Percentiles rank a stretch among this genome's conserved stretches.
phyloP scores from a whole-genome alignment of 2,797 vertebrate species.

The Sparus aurata region DNA sequence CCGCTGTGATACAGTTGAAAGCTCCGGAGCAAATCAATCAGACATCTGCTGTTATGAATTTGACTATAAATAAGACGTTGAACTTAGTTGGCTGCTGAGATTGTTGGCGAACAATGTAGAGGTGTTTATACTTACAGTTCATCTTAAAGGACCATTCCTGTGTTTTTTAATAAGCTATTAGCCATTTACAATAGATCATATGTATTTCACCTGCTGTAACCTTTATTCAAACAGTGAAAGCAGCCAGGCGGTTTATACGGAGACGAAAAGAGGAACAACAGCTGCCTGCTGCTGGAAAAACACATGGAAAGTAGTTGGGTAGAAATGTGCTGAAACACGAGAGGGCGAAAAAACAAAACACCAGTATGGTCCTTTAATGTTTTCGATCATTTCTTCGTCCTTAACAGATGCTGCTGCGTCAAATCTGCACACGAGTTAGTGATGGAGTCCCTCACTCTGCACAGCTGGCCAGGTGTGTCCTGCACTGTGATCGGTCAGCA shows the following conservation, averaged over 20 bases:
- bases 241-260: background rate
- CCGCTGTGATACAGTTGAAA: background rate
- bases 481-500: background rate
- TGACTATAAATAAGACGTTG: background rate
- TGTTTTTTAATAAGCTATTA: background rate
- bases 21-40: background rate
- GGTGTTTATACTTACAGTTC: background rate
- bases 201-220: background rate
- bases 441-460: background rate
- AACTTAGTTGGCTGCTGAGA: background rate
- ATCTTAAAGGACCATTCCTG: slow-evolving; percentile 3
- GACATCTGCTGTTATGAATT: background rate
- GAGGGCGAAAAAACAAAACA: background rate
- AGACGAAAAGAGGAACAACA: background rate
- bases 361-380: background rate
- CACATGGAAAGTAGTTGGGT: background rate
- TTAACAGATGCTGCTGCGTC: slow-evolving; percentile 6
- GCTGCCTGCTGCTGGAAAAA: background rate
- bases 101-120: background rate
- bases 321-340: background rate
- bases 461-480: slow-evolving; percentile 10
- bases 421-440: background rate
- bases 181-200: background rate
- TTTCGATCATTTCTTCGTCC: background rate
- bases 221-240: background rate